These are phyloP conservation scores for Amphiura filiformis DNA, from an alignment of 35 echinoderm and acorn worm species.

Conservation along the genomic window DNA sequence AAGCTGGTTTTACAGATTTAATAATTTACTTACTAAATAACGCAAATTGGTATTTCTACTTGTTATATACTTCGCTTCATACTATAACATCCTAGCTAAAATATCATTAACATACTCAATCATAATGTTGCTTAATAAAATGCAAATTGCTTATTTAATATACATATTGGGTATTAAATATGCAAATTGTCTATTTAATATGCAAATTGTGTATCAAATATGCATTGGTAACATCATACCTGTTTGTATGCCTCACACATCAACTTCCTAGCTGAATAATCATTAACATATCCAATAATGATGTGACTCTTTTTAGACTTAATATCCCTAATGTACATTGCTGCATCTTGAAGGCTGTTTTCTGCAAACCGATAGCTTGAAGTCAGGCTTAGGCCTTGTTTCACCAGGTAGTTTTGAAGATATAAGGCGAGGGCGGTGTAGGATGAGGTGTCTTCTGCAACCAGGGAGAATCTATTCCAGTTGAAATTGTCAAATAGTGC, in stretches of 20 bases:
- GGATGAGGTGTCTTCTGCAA: not conserved
- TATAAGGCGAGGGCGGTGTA: not conserved
- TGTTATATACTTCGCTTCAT: too few species aligned
- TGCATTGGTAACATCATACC: too few species aligned
- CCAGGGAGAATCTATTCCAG: not conserved
- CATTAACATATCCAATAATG: slow-evolving; percentile 50
- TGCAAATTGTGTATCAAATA: too few species aligned
- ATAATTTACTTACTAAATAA: too few species aligned
- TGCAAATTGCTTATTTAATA: too few species aligned
- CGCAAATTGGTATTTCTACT: too few species aligned
- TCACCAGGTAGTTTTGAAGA: not conserved
- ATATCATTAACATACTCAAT: too few species aligned
- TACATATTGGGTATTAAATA: too few species aligned
- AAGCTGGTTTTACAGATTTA: too few species aligned
- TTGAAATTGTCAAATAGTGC: not conserved
- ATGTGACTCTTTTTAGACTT: slow-evolving; percentile 35
- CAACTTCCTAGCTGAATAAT: slow-evolving; percentile 29
- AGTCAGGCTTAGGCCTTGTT: slow-evolving; percentile 21
- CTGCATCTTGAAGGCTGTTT: slow-evolving; percentile 1
- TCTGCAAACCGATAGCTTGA: slow-evolving; percentile 20
- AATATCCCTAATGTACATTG: slow-evolving; percentile 45
- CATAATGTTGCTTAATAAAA: too few species aligned
- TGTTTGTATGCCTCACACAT: slow-evolving; percentile 69
- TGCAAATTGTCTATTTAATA: too few species aligned
- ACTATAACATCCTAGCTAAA: too few species aligned